Conservation (phyloP, 2,888 invertebrate genomes). For the Chorisops tibialis region DNA sequence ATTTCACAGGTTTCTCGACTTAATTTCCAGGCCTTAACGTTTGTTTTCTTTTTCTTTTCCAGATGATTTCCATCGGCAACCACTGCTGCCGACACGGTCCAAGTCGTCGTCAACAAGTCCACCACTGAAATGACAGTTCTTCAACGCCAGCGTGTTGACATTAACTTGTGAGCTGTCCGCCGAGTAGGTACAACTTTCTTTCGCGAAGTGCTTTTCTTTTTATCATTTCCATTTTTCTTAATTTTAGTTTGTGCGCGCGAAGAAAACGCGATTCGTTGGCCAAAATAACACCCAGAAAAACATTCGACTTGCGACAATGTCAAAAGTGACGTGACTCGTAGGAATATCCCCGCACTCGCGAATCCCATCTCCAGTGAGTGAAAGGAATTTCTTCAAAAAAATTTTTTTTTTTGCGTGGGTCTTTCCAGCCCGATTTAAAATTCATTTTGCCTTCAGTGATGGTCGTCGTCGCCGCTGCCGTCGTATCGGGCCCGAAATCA, state of each 20-base stretch:
- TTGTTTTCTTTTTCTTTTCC: neutral
- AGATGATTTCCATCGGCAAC: neutral
- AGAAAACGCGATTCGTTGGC: neutral
- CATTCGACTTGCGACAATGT: neutral
- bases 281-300: neutral
- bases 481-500: too few relatives aligned
- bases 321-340: slow-evolving; percentile 5
- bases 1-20: neutral
- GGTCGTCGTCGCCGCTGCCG: too few relatives aligned
- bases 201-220: neutral
- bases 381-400: slow-evolving; percentile 9
- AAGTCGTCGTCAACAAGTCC: too few relatives aligned
- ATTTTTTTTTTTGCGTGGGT: neutral
- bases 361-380: slow-evolving; percentile 7
- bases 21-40: neutral
- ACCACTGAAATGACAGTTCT: too few relatives aligned
- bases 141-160: too few relatives aligned
- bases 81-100: too few relatives aligned
- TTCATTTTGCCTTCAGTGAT: slow-evolving; percentile 15
- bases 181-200: neutral
- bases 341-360: neutral
- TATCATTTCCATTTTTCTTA: too few relatives aligned
- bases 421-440: neutral
- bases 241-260: neutral
- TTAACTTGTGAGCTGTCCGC: neutral